Evolutionary conservation across 2,113 vertebrate species (phyloP).

Genomic region (Lycocorax pyrrhopterus): DNA sequence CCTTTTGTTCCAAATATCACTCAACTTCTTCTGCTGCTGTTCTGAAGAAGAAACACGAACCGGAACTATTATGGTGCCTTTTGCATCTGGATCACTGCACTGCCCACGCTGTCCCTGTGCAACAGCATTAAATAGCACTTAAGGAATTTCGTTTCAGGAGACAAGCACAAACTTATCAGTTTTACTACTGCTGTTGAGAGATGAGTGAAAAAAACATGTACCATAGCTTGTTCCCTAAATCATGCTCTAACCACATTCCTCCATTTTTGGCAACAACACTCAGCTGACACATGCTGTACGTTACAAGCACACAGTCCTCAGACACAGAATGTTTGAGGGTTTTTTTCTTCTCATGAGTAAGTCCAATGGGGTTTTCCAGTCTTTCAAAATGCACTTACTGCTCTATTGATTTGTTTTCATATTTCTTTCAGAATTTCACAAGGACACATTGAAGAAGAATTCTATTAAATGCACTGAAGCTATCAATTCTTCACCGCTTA

Average conservation of each 20-base stretch:
- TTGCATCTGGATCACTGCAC: background rate
- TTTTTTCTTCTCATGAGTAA: background rate
- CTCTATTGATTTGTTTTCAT: background rate
- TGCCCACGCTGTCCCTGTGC: background rate
- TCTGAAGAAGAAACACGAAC: background rate
- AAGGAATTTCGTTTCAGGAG: background rate
- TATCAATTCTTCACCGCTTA: slow-evolving; percentile 19
- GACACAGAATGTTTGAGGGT: background rate
- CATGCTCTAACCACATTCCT: background rate
- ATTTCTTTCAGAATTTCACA: slow-evolving; percentile 49
- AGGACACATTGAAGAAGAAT: slow-evolving; percentile 19
- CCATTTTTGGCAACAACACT: background rate
- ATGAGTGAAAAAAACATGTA: background rate
- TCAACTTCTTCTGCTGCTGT: background rate
- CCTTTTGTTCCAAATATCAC: background rate
- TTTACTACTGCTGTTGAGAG: background rate
- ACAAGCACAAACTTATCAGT: background rate
- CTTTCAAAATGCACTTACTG: background rate
- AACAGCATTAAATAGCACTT: background rate
- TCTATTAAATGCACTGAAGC: slow-evolving; percentile 30
- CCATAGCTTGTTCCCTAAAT: background rate
- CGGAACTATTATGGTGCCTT: background rate
- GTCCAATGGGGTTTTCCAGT: background rate
- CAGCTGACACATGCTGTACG: background rate
- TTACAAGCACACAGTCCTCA: background rate